Conservation (phyloP, 2,888 invertebrate species). For the Meiosimyza platycephala region DNA sequence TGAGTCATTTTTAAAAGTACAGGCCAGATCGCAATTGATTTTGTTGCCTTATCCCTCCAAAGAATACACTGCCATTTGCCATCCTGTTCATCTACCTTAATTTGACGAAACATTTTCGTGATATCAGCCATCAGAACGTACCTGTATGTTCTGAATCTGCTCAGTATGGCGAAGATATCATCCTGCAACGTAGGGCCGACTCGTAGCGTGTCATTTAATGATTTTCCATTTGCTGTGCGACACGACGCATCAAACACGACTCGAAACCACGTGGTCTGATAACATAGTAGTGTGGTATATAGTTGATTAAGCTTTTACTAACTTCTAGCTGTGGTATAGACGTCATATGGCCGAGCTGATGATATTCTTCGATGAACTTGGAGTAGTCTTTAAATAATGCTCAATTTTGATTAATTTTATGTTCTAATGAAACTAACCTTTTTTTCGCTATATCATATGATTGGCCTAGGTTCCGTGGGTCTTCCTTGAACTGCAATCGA, state of each 20-base stretch:
- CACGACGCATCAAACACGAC: constrained; percentile 34
- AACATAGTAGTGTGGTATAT: too few relatives aligned
- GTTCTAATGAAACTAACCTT: background rate
- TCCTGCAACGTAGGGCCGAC: constrained; percentile 36
- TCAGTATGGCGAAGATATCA: background rate
- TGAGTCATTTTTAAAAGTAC: background rate
- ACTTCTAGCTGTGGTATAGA: background rate
- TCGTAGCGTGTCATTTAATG: constrained; percentile 29
- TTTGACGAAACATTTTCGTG: constrained; percentile 23
- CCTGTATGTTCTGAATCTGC: constrained; percentile 9
- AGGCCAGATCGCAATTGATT: background rate
- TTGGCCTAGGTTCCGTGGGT: too few relatives aligned
- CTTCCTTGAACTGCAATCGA: constrained; percentile 12
- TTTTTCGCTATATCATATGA: too few relatives aligned
- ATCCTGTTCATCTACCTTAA: constrained; percentile 4
- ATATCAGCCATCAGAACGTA: constrained; percentile 21
- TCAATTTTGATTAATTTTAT: too few relatives aligned
- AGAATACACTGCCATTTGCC: constrained; percentile 5
- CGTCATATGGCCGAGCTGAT: constrained; percentile 16
- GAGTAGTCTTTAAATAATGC: too few relatives aligned
- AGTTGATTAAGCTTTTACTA: too few relatives aligned
- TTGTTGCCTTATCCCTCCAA: background rate
- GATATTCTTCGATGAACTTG: too few relatives aligned
- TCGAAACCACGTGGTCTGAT: background rate
- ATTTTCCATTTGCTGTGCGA: constrained; percentile 30